Percentiles rank a stretch among this genome's conserved stretches.
Evolutionary conservation across 2,113 vertebrate species (phyloP).

Genomic region (Coracopsis vasa): DNA sequence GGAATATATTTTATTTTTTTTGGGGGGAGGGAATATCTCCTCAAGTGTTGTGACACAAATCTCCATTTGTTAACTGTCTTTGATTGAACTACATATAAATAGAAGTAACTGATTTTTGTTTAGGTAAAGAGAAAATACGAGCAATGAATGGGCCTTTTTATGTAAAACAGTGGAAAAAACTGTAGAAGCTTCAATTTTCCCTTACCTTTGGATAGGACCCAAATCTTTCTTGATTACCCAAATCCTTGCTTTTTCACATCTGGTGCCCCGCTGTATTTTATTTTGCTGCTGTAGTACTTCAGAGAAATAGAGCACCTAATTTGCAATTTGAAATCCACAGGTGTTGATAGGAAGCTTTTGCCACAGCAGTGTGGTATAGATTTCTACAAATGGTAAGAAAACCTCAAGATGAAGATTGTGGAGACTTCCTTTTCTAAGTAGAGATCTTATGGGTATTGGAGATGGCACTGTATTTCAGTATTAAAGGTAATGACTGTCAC

Average conservation of each 20-base stretch:
- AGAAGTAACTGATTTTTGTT: background rate
- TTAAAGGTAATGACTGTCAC: background rate
- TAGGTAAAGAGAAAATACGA: background rate
- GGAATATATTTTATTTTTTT: background rate
- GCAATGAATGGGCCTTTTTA: background rate
- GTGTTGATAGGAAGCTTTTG: background rate
- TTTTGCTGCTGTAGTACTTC: background rate
- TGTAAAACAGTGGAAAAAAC: background rate
- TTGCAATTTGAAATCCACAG: background rate
- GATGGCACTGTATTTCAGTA: background rate
- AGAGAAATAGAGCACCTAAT: background rate
- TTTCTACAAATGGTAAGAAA: background rate
- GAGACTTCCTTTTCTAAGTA: background rate
- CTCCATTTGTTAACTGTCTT: background rate
- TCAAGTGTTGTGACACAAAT: background rate
- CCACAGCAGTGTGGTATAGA: background rate
- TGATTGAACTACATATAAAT: background rate
- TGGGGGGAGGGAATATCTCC: background rate
- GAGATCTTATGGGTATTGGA: background rate
- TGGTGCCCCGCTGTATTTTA: conserved; percentile 2
- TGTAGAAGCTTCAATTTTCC: background rate
- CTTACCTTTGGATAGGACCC: background rate
- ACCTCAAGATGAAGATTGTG: background rate
- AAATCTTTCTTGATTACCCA: background rate
- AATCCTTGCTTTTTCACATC: background rate